phyloP scores from a whole-genome alignment of 92 coral and sea anemone genomes.

The Zoanthus sociatus region DNA sequence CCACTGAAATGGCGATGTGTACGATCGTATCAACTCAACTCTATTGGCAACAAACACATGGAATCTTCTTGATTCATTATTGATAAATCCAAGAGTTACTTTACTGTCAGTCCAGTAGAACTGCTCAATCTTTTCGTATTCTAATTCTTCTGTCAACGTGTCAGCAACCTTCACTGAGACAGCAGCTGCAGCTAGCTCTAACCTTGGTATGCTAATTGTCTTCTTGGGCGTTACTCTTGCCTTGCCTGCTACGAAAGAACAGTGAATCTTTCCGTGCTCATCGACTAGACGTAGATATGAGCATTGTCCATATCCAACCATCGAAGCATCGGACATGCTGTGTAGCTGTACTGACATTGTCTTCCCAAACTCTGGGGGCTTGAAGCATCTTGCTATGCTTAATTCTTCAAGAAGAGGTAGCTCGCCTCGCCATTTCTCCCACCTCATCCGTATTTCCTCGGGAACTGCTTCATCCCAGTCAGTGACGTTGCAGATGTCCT shows the following conservation, averaged over 20 bases:
- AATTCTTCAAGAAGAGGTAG: neutral
- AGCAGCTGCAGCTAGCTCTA: slow-evolving; percentile 14
- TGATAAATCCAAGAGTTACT: neutral
- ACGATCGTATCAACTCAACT: neutral
- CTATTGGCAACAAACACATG: slow-evolving; percentile 5
- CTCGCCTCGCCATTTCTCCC: neutral
- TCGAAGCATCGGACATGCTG: neutral
- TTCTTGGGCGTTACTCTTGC: neutral
- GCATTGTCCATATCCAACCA: neutral
- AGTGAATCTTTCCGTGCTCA: neutral
- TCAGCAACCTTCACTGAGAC: neutral
- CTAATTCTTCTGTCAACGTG: neutral
- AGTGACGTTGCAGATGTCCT: neutral
- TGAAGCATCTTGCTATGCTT: neutral
- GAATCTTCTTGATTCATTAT: neutral
- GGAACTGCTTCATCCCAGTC: slow-evolving; percentile 11
- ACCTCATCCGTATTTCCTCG: neutral
- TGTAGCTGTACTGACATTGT: neutral
- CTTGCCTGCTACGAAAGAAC: neutral
- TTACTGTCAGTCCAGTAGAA: neutral
- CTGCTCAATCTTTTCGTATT: neutral
- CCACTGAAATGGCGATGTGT: neutral
- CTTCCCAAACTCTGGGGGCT: neutral
- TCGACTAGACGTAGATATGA: neutral
- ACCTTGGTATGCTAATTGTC: neutral